phyloP scores from a whole-genome alignment of 2,797 vertebrate genomes.

The Pygocentrus nattereri region DNA sequence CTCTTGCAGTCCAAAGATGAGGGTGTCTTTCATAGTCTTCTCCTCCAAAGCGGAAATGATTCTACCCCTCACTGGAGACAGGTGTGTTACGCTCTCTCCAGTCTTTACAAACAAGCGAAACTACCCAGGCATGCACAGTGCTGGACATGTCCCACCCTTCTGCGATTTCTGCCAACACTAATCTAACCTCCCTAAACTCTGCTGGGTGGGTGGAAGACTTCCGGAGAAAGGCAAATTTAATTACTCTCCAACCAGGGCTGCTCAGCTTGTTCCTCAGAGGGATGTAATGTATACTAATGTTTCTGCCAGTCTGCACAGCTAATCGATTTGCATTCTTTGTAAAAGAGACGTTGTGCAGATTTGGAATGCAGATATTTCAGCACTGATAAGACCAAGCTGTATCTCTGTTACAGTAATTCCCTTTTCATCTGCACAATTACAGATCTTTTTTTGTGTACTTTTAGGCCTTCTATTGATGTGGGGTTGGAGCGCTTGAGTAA shows the following conservation, averaged over 20 bases:
- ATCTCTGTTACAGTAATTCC: neutral
- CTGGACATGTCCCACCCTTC: neutral
- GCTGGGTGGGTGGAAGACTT: neutral
- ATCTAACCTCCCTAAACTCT: neutral
- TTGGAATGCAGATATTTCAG: neutral
- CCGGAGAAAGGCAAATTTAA: neutral
- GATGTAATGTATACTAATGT: neutral
- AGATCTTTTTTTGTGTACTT: conserved; percentile 11
- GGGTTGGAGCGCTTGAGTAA: conserved; percentile 84
- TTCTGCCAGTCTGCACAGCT: neutral
- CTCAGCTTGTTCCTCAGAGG: neutral
- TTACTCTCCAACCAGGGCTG: neutral
- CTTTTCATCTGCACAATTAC: neutral
- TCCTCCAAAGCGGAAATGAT: conserved; percentile 85
- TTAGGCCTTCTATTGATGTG: conserved; percentile 79
- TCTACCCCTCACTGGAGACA: conserved; percentile 89
- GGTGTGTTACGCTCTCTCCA: conserved; percentile 72
- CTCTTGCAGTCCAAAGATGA: conserved; percentile 83
- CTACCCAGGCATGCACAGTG: neutral
- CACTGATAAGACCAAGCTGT: neutral
- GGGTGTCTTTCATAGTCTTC: conserved; percentile 88
- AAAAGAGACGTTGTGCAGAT: neutral
- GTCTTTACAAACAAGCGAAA: conserved; percentile 7
- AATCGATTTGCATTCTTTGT: neutral
- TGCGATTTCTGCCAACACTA: neutral